These are phyloP conservation scores for Epistrophella euchroma DNA, from an alignment of 2,888 invertebrate species.

Conservation along the genomic window DNA sequence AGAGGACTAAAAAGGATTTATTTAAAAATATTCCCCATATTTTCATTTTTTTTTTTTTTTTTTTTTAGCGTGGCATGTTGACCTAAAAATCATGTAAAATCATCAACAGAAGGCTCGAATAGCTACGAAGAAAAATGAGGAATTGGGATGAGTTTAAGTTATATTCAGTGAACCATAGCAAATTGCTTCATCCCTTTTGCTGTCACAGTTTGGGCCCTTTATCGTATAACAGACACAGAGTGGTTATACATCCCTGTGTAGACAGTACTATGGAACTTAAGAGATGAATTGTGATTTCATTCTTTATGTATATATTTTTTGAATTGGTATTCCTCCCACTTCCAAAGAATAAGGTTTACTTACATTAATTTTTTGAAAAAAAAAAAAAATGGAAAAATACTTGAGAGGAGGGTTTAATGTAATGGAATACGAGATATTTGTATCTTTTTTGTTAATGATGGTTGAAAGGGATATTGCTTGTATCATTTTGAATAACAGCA, in stretches of 20 bases:
- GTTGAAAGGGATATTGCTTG: constrained; percentile 44
- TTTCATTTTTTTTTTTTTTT: not conserved
- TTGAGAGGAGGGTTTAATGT: constrained; percentile 44
- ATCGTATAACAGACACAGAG: not conserved
- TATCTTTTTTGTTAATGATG: constrained; percentile 45
- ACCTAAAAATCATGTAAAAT: constrained; percentile 76
- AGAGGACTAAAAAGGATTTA: constrained; percentile 47
- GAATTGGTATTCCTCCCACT: constrained; percentile 15
- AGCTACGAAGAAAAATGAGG: constrained; percentile 3
- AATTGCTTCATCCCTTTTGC: constrained; percentile 73
- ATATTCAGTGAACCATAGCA: constrained; percentile 68
- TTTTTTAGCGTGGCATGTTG: constrained; percentile 67
- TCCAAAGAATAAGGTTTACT: constrained; percentile 39
- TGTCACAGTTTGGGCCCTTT: constrained; percentile 59
- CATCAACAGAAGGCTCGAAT: constrained; percentile 55
- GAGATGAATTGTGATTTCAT: constrained; percentile 72
- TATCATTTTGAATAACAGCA: constrained; percentile 12
- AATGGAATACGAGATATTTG: constrained; percentile 64
- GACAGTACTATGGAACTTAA: constrained; percentile 57
- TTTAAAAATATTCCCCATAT: constrained; percentile 68
- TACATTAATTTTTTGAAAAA: constrained; percentile 38
- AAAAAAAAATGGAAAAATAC: constrained; percentile 9
- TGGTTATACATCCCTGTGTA: constrained; percentile 42
- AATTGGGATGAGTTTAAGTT: constrained; percentile 51
- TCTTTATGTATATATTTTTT: not conserved